These are phyloP conservation scores for Mastacembelus armatus DNA, from an alignment of 2,797 vertebrate genomes.

Conservation along the genomic window DNA sequence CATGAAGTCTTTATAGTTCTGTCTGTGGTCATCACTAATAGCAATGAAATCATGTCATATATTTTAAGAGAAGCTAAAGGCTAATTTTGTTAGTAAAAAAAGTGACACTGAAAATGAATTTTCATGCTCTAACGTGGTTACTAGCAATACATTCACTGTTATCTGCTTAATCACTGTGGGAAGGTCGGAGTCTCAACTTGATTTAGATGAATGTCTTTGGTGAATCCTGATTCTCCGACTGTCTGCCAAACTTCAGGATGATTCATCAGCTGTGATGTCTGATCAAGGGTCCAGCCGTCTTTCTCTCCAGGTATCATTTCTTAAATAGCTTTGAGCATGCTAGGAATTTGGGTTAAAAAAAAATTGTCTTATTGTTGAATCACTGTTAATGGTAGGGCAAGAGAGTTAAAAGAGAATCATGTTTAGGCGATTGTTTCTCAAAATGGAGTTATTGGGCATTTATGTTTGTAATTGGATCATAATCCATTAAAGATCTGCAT, in stretches of 20 bases:
- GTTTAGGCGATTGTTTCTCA: background rate
- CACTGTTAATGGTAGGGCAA: too few relatives aligned
- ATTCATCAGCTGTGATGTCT: slow-evolving; percentile 14
- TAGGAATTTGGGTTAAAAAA: too few relatives aligned
- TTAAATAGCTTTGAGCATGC: background rate
- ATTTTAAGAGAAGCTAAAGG: background rate
- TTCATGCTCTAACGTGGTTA: too few relatives aligned
- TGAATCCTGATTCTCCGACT: background rate
- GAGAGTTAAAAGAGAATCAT: background rate
- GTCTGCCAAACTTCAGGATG: slow-evolving; percentile 24
- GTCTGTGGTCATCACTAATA: slow-evolving; percentile 11
- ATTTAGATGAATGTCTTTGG: slow-evolving; percentile 21
- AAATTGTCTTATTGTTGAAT: too few relatives aligned
- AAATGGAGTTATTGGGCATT: too few relatives aligned
- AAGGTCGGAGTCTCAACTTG: slow-evolving; percentile 14
- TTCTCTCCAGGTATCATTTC: background rate
- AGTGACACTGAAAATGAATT: too few relatives aligned
- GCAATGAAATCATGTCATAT: background rate
- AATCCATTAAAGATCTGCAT: background rate
- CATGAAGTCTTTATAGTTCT: background rate
- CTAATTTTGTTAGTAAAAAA: background rate
- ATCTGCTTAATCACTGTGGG: slow-evolving; percentile 4
- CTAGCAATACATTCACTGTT: background rate
- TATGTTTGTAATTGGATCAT: background rate
- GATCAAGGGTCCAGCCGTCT: slow-evolving; percentile 11